Conservation (phyloP, 2,113 vertebrate genomes). For the Phylloscopus trochilus region DNA sequence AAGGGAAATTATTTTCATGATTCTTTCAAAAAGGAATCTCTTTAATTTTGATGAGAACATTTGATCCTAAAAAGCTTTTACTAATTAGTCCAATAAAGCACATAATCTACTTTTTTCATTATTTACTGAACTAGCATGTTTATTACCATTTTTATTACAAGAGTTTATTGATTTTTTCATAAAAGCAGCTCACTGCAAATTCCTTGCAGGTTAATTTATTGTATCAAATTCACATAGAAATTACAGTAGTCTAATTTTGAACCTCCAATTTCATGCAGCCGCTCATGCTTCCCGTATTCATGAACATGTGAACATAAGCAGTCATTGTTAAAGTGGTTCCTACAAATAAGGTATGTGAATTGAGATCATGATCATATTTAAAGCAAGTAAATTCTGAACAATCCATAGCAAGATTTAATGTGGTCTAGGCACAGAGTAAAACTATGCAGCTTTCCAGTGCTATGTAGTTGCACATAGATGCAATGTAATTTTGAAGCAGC, state of each 20-base stretch:
- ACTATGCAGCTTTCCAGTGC: not conserved
- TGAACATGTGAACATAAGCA: not conserved
- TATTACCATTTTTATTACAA: conserved; percentile 54
- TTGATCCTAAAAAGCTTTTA: conserved; percentile 24
- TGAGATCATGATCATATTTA: not conserved
- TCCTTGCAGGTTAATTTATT: not conserved
- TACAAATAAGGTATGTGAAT: not conserved
- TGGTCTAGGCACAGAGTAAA: not conserved
- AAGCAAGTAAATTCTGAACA: not conserved
- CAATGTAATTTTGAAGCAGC: not conserved
- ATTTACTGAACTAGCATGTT: conserved; percentile 31
- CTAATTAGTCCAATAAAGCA: conserved; percentile 46
- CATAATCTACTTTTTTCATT: conserved; percentile 22
- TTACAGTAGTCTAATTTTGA: not conserved
- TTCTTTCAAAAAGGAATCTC: conserved; percentile 17
- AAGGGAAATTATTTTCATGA: not conserved
- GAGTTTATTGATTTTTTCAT: conserved; percentile 52
- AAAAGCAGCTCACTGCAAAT: conserved; percentile 6
- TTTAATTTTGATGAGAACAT: conserved; percentile 34
- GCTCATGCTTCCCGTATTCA: not conserved
- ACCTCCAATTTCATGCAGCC: not conserved
- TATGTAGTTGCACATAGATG: not conserved
- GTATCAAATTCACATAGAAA: not conserved
- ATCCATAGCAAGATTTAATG: not conserved
- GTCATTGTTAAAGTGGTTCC: accelerated